Percentiles rank a stretch among this genome's conserved stretches.
Evolutionary conservation across 2,888 invertebrate genomes (phyloP).

Genomic region (Eurois occulta): DNA sequence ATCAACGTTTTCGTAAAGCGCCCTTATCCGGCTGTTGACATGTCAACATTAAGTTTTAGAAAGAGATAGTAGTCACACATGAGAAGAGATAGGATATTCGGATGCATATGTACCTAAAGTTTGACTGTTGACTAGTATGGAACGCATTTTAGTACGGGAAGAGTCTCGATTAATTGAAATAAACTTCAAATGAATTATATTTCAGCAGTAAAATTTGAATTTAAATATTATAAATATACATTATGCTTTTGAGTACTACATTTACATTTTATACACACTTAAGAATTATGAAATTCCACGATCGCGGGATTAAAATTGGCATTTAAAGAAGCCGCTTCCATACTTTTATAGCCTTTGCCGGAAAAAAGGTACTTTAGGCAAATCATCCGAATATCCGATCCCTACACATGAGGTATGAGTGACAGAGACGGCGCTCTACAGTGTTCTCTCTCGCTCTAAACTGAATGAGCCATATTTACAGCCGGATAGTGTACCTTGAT

Average conservation of each 20-base stretch:
- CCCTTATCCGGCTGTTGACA: background rate
- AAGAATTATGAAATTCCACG: too few species aligned
- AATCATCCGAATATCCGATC: background rate
- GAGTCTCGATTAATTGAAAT: too few species aligned
- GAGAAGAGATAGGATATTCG: background rate
- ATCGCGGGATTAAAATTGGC: too few species aligned
- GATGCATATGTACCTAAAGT: background rate
- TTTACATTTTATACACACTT: too few species aligned
- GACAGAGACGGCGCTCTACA: slow-evolving; percentile 10
- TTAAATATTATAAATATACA: too few species aligned
- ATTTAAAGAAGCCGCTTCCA: too few species aligned
- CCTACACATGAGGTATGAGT: background rate
- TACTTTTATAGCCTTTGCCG: too few species aligned
- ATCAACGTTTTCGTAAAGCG: slow-evolving; percentile 8
- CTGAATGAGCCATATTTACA: slow-evolving; percentile 4
- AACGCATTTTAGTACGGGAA: too few species aligned
- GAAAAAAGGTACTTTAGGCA: background rate
- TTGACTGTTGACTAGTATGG: background rate
- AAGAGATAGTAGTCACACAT: background rate
- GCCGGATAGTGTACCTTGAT: slow-evolving; percentile 13
- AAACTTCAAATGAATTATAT: too few species aligned
- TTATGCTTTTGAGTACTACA: too few species aligned
- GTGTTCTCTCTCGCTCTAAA: slow-evolving; percentile 1
- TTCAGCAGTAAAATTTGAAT: too few species aligned
- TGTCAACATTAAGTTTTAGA: slow-evolving; percentile 17